phyloP scores from a whole-genome alignment of 2,113 vertebrate species.

The Perca schrenkii region DNA sequence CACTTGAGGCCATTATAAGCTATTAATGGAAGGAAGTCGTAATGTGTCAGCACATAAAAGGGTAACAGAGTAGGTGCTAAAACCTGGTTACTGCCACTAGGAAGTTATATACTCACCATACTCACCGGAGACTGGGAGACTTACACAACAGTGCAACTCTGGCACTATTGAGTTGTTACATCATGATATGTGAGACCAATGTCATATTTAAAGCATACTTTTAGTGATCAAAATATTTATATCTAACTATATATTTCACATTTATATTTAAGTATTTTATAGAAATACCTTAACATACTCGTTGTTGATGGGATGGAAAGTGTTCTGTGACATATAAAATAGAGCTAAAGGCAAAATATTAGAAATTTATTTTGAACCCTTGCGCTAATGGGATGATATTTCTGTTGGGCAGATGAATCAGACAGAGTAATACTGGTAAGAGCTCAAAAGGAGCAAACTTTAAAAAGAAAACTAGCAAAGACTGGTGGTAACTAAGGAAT shows the following conservation, averaged over 20 bases:
- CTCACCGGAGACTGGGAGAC: neutral
- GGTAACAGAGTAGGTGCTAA: slow-evolving; percentile 51
- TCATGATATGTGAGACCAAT: neutral
- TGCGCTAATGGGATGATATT: too few relatives aligned
- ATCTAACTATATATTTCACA: neutral
- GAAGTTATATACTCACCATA: slow-evolving; percentile 6
- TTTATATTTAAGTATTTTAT: neutral
- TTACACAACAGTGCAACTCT: neutral
- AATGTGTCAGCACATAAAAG: slow-evolving; percentile 33
- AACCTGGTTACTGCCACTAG: slow-evolving; percentile 7
- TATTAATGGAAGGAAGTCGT: slow-evolving; percentile 34
- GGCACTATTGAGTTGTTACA: neutral
- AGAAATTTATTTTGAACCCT: neutral
- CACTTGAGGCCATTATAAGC: slow-evolving; percentile 8
- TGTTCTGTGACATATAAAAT: neutral
- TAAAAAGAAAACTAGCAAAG: neutral
- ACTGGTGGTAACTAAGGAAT: neutral
- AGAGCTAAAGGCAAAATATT: neutral
- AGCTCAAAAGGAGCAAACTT: neutral
- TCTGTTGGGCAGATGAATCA: too few relatives aligned
- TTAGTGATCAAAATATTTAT: neutral
- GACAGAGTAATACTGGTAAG: too few relatives aligned
- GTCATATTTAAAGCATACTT: neutral
- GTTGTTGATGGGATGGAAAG: neutral
- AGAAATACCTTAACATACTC: neutral